Evolutionary conservation across 2,888 invertebrate genomes (phyloP), one percentile per base, ranked within the genome.

Genomic region (Nomada goodeniana): DNA sequence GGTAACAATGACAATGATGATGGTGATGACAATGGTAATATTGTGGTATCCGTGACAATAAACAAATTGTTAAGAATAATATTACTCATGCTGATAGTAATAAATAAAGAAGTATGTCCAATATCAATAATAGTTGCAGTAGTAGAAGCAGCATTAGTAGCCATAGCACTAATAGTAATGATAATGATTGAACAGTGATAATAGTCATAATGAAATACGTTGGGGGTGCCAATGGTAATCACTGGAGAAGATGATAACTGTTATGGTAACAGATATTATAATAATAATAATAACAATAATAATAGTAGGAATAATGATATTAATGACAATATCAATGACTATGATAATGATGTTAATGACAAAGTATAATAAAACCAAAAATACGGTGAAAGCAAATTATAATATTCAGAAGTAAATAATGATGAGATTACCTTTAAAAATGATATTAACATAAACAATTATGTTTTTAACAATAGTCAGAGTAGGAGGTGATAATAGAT

Each of bases 21-120:
- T 70, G 68, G 50, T 77, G 82, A 79, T 83, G 75, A 74, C n/a
- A 44, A 61, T 76, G 59, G 61, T 77, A 63, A 76, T 67, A 36
- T 65, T 9, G 61, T 61, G 23, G 65, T 15, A 50, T n/a, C 18
- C 47, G 9, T 55, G 59, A 72, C 52, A 23, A 13, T 44, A 44
- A 72, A 52, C 5, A 77, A 11, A 47, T 47, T 15, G 11, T 29
- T 52, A 15, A 52, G 18, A 11, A 74, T 29, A 26, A 47, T 61
- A 60, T 42, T 55, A 10, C 29, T 53, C 29, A 47, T 64, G 87
- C 90, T 88, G 88, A 88, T 88, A 77, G 75, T 87, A 86, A 86
- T 88, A 83, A 77, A 80, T 77, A 80, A 76, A 76, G 65, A 55
- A 70, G 15, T 47, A 50, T 50, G 26, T 57, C 63, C 29, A 44